Percentiles rank a stretch among this genome's conserved stretches.
Conservation (phyloP, 2,888 invertebrate genomes). For the Epirrhoe alternata region DNA sequence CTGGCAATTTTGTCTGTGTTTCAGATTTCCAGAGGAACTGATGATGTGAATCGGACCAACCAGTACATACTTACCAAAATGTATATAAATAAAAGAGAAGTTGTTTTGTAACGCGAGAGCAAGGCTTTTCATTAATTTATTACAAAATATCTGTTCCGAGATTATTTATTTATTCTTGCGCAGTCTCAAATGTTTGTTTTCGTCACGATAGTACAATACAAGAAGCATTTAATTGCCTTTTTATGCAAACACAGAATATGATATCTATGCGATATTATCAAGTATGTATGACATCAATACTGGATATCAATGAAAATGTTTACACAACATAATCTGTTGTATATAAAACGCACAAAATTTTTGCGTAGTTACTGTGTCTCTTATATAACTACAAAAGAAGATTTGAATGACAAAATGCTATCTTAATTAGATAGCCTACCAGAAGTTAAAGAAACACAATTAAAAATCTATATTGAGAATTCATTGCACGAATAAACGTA, state of each 20-base stretch:
- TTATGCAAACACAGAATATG: slow-evolving; percentile 40
- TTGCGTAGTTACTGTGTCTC: no score
- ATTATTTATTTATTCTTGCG: slow-evolving; percentile 50
- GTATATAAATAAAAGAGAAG: slow-evolving; percentile 25
- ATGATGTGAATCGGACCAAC: slow-evolving; percentile 3
- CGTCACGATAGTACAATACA: slow-evolving; percentile 42
- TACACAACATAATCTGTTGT: not conserved
- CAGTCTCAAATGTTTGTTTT: slow-evolving; percentile 41
- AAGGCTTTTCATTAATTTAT: slow-evolving; percentile 48
- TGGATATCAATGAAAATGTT: not conserved
- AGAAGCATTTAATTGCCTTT: slow-evolving; percentile 41
- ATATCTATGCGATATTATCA: slow-evolving; percentile 25
- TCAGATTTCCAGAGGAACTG: no score
- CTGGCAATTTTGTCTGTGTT: no score
- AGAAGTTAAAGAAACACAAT: not conserved
- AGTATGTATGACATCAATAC: slow-evolving; percentile 24
- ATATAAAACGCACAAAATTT: no score
- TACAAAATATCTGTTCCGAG: slow-evolving; percentile 47
- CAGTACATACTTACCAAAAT: slow-evolving; percentile 6
- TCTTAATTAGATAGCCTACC: no score
- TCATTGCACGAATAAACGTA: slow-evolving; percentile 30
- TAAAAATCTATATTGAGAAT: not conserved
- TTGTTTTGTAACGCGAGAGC: slow-evolving; percentile 49
- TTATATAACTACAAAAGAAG: not conserved
- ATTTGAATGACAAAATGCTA: not conserved